These are phyloP conservation scores for Nasonovia ribisnigri DNA, from an alignment of 2,888 invertebrate species.

Conservation along the genomic window DNA sequence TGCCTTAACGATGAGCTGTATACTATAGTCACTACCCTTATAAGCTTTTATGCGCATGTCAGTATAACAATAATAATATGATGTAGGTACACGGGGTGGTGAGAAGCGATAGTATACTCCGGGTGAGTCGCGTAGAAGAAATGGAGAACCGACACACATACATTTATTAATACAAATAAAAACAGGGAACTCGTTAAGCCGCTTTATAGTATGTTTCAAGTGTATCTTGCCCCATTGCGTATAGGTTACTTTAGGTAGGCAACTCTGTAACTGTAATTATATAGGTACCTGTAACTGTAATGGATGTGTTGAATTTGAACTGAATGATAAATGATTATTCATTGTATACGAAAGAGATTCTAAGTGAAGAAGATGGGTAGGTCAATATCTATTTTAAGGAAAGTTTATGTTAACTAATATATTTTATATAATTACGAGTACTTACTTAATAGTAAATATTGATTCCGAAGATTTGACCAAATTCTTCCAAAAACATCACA, in stretches of 20 bases:
- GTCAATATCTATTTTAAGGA: not conserved
- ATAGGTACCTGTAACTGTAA: not conserved
- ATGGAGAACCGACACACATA: not conserved
- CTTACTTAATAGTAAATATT: not conserved
- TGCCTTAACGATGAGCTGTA: constrained; percentile 12
- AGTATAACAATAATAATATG: constrained; percentile 11
- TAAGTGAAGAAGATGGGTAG: not conserved
- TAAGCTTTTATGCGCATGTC: constrained; percentile 54
- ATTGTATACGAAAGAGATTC: not conserved
- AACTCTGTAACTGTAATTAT: too few species aligned
- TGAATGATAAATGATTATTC: not conserved
- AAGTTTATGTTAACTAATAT: not conserved
- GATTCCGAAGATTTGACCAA: not conserved
- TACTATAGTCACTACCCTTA: constrained; percentile 18
- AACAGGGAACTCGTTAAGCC: not conserved
- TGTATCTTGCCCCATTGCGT: not conserved
- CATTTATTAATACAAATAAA: constrained; percentile 39
- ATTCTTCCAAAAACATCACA: not conserved
- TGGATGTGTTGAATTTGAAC: not conserved
- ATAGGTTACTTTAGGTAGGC: not conserved
- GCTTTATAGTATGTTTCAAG: not conserved
- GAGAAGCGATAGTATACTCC: constrained; percentile 8
- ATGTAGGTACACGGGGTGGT: constrained; percentile 10
- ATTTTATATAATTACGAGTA: not conserved
- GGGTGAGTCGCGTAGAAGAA: not conserved